Evolutionary conservation across 2,797 vertebrate species (phyloP), one percentile per base, ranked within the genome.

Genomic region (Rhinophrynus dorsalis): DNA sequence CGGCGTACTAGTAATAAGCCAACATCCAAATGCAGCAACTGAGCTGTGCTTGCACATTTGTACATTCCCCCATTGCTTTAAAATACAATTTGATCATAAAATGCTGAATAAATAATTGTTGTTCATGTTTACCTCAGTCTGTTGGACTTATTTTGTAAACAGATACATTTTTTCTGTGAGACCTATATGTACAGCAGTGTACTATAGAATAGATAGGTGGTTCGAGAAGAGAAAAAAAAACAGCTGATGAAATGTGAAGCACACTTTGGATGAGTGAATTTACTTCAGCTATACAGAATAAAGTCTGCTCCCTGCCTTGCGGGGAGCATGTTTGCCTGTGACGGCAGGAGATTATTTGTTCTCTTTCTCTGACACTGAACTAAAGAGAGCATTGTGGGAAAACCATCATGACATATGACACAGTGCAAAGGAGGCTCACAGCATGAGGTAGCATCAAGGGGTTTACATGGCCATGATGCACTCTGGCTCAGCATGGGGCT

Each of bases 351-450:
- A 86, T 85, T 88, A 82, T 90, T 90, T 90, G 79, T 87, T 86
- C 78, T 84, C 77, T 74, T 74, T 30, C 69, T 60, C 79, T 81
- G 82, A 86, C 84, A 87, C 83, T 67, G 80, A 88, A 91, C 87
- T 89, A 89, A 91, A 87, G 89, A 89, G 86, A 83, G 90, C 89
- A 88, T 91, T 91, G 89, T 91, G 90, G 88, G 89, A 90, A 90
- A 86, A 85, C 81, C 71, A 21, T 89, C 82, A 83, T 85, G 85
- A 87, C 88, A 90, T 84, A 89, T 88, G 89, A 90, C 88, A 89
- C 84, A 82, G 83, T 83, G 89, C 85, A 88, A 89, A 90, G 85
- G 83, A 87, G 86, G 84, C 85, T 87, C 90, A 82, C 90, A 91
- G 89, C 86, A 8, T 88, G 90, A 84, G 81, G 78, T 81, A 83